Base-by-base conservation (phyloP, 2,113 vertebrate genomes). In the Platichthys stellatus region DNA sequence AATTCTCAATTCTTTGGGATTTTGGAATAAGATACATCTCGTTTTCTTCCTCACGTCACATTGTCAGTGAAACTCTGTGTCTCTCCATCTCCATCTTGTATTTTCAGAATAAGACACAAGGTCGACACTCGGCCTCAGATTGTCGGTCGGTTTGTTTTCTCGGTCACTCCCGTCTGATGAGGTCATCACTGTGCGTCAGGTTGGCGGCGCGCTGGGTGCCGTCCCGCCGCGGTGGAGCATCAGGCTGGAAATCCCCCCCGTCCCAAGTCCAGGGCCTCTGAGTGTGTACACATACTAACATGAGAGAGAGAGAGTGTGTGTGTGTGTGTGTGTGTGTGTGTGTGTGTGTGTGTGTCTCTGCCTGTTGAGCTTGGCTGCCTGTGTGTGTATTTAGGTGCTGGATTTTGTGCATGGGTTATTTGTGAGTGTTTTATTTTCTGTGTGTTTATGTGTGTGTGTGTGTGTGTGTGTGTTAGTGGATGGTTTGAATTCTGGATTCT, bases 211-310 rank as follows among this genome's bases (percentile, higher is more conserved):
- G 76, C 72, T 69, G 81, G 70, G 20, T 70, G 81, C 64, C 31
- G 81, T 85, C 82, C 61, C 7, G 51, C 86, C 90, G 89, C 90
- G 91, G 90, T 71, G 76, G 60, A 87, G 73, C 83, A 86, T 90
- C 84, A 85, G 76, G 81, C 76, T 91, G 90, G 90, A 90, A 92
- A 90, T 88, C 87, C 91, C 90, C 89, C 89, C 81, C 66, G 31
- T 85, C 58, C 35, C 69, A 49, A 23, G 54, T 45, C 21, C 65
- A 15, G 66, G 63, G 78, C 66, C 62, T 72, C 66, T 2, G 51
- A 70, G 56, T 72, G 71, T 67, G 65, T 71, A 2, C 24, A n/a
- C 40, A 74, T 38, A 72, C 31, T 35, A 74, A 61, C 60, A 70
- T 38, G 47, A 69, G 20, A 4, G 24, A 60, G 21, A 47, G 15